A percentile compares a stretch with the other conserved stretches of the same genome.
phyloP scores from a whole-genome alignment of 2,797 vertebrate species.

The Glyptemys insculpta region DNA sequence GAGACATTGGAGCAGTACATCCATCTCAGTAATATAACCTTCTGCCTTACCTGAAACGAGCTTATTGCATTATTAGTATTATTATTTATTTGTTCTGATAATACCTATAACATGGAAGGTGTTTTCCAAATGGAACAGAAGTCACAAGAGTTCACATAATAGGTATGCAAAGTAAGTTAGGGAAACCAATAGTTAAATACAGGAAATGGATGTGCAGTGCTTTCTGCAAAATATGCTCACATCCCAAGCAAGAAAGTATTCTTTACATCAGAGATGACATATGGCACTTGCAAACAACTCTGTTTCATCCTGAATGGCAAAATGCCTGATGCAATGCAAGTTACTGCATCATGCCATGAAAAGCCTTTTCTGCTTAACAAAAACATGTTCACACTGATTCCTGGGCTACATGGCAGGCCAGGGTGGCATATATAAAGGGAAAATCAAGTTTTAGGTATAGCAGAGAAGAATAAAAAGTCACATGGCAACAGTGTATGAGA shows the following conservation, averaged over 20 bases:
- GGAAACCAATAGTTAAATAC: constrained; percentile 39
- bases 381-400: constrained; percentile 39
- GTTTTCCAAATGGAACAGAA: constrained; percentile 55
- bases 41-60: neutral
- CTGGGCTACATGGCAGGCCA: constrained; percentile 4
- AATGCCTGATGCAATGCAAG: neutral
- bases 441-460: neutral
- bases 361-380: constrained; percentile 39
- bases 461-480: neutral
- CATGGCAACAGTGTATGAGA: neutral
- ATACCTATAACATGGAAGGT: neutral
- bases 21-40: neutral
- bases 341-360: constrained; percentile 63
- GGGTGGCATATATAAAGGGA: neutral
- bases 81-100: neutral
- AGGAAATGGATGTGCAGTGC: constrained; percentile 35
- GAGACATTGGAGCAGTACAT: neutral
- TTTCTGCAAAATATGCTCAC: constrained; percentile 31
- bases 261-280: constrained; percentile 60
- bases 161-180: neutral
- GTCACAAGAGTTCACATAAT: constrained; percentile 24
- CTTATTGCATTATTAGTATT: neutral
- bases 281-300: constrained; percentile 66
- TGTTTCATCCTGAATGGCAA: constrained; percentile 20
- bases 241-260: constrained; percentile 29